Evolutionary conservation across 2,797 vertebrate species (phyloP).

Genomic region (Lemur catta): DNA sequence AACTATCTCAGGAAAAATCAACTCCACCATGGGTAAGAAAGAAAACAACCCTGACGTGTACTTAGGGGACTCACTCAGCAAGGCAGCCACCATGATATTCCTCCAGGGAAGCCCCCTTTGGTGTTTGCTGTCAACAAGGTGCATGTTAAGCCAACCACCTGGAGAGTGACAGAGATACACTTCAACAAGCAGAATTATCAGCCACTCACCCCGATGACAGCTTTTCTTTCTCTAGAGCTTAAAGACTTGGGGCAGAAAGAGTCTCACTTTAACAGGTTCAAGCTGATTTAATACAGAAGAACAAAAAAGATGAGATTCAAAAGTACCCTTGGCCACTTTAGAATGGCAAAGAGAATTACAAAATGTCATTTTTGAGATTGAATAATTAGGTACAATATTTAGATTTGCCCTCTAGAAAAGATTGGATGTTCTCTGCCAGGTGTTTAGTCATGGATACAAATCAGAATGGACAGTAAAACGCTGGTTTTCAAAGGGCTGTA

Average conservation of each 20-base stretch:
- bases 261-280: constrained; percentile 67
- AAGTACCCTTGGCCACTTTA: constrained; percentile 52
- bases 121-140: constrained; percentile 48
- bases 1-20: constrained; percentile 57
- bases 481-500: constrained; percentile 11
- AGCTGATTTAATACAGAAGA: constrained; percentile 70
- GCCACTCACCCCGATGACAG: constrained; percentile 36
- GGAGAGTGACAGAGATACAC: constrained; percentile 75
- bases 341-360: constrained; percentile 54
- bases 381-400: constrained; percentile 49
- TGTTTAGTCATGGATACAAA: constrained; percentile 46
- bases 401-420: constrained; percentile 58
- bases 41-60: background rate
- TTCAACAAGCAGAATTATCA: constrained; percentile 64
- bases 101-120: constrained; percentile 58
- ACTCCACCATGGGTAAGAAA: background rate
- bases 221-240: constrained; percentile 64
- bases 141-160: constrained; percentile 52
- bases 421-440: background rate
- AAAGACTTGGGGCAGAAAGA: constrained; percentile 48
- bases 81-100: background rate
- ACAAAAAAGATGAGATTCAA: constrained; percentile 60
- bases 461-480: constrained; percentile 49
- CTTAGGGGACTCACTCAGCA: constrained; percentile 23
- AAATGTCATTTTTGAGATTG: constrained; percentile 55